Base-by-base conservation (phyloP, 2,888 invertebrate species). In the Aspidiotus destructor region DNA sequence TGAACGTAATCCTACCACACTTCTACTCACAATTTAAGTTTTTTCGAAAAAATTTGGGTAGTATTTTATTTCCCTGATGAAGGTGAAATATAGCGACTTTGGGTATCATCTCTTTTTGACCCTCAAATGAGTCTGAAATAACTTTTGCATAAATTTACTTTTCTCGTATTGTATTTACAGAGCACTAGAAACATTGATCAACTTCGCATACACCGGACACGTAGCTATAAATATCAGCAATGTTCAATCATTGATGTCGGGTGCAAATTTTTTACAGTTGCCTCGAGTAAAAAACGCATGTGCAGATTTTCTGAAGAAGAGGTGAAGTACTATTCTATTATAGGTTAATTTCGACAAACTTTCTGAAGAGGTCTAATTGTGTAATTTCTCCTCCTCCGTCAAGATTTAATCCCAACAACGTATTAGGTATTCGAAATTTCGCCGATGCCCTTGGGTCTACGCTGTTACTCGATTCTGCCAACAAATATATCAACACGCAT, bases 201-300 rank as follows among this genome's bases (percentile, higher is more conserved):
- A 90, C 77, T 93, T 87, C 80, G 90, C 91, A 0, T 93, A 93
- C 77, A 88, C 86, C 72, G 92, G 87, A 1, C 81, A 84, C 72
- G 84, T 92, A 8, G 83, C 84, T 70, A 84, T 93, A 68, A 86
- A 87, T 74, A 85, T 85, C 73, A 82, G 82, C 72, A 92, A 92
- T 79, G 91, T 92, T 0, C 91, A 92, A 76, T 86, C 85, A 72
- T 81, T 92, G 48, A 86, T 92, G 85, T 86, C 90, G 63, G 91
- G 89, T 13, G 88, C 92, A 8, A 88, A 88, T 15, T 92, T 88
- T 77, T 80, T 92, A 52, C 89, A 91, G 74, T 78, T 92, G 63
- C 83, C 84, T 72, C 83, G 85, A 79, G 89, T 93, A 0, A 83
- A 88, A 71, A 87, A 90, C 75, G 89, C 90, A 1, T 92, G 92